Evolutionary conservation across 2,797 vertebrate species (phyloP).

Genomic region (Clarias fuscus): DNA sequence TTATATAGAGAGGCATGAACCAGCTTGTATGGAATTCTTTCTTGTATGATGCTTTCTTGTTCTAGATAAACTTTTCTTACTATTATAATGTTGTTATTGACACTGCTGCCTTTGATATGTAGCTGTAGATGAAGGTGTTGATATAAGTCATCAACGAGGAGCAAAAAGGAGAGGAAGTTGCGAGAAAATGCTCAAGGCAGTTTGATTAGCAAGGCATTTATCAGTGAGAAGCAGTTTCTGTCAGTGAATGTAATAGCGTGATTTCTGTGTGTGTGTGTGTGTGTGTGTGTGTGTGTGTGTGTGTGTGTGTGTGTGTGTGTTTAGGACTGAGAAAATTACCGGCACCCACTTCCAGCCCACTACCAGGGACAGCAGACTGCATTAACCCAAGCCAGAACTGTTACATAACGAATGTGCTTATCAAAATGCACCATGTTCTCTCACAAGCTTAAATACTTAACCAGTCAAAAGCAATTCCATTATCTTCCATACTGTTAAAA

Average conservation of each 20-base stretch:
- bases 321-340: slow-evolving; percentile 30
- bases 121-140: background rate
- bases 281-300: slow-evolving; percentile 15
- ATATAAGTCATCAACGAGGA: background rate
- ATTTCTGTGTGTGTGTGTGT: background rate
- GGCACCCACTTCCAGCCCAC: slow-evolving; percentile 31
- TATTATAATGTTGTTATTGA: background rate
- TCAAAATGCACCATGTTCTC: background rate
- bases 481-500: background rate
- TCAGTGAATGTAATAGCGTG: slow-evolving; percentile 7
- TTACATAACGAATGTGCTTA: slow-evolving; percentile 26
- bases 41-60: background rate
- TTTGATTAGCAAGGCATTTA: background rate
- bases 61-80: background rate
- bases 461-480: slow-evolving; percentile 1
- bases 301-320: slow-evolving; percentile 27
- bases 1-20: background rate
- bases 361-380: slow-evolving; percentile 28
- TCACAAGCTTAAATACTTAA: background rate
- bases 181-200: background rate
- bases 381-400: slow-evolving; percentile 36
- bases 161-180: background rate
- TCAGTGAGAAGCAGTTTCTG: slow-evolving; percentile 15
- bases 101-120: background rate
- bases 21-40: background rate